These are phyloP conservation scores for Neolamprologus falcicula DNA, from an alignment of 2,113 vertebrate species.

Conservation along the genomic window DNA sequence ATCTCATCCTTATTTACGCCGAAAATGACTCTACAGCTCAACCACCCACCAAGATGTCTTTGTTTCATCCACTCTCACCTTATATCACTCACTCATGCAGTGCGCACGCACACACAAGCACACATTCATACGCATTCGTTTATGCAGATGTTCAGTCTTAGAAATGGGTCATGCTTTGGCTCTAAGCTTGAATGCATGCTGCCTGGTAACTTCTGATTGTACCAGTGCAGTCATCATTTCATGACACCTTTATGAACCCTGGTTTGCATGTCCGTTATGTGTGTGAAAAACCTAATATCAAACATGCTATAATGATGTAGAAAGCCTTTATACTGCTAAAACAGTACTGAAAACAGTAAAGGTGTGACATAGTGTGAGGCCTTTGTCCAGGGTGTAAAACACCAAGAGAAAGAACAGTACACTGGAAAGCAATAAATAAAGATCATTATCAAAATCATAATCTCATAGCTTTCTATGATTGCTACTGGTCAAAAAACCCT, in stretches of 20 bases:
- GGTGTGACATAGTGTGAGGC: neutral
- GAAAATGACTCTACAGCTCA: constrained; percentile 20
- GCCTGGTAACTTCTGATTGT: constrained; percentile 1
- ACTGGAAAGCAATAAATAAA: neutral
- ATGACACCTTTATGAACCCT: neutral
- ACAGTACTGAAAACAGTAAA: neutral
- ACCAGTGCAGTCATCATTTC: neutral
- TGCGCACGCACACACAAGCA: neutral
- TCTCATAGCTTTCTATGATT: fast-evolving
- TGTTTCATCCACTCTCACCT: constrained; percentile 5
- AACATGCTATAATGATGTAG: neutral
- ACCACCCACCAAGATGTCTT: constrained; percentile 11
- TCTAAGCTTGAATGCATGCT: neutral
- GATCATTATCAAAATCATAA: neutral
- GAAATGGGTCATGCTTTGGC: neutral
- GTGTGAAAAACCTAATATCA: neutral
- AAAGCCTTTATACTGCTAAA: neutral
- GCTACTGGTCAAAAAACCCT: neutral
- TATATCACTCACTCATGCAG: neutral
- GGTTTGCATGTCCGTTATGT: neutral
- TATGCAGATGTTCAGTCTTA: constrained; percentile 6
- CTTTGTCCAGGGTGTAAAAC: neutral
- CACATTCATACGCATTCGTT: neutral
- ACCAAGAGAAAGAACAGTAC: neutral
- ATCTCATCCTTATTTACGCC: constrained; percentile 50